Base-by-base conservation (phyloP, 1,140 invertebrate species). In the Dreissena polymorpha region DNA sequence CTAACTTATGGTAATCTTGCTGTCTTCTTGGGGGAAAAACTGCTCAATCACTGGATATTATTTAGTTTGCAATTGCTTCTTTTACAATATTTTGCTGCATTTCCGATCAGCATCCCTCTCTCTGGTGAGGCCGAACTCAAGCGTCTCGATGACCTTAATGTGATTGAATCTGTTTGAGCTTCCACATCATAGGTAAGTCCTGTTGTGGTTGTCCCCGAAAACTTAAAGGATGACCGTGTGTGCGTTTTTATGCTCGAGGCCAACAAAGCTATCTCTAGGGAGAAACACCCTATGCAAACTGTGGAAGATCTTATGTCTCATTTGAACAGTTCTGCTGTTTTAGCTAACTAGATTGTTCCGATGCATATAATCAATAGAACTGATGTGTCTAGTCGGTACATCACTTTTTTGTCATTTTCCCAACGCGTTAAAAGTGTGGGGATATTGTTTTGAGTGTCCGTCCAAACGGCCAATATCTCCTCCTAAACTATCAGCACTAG, bases 101-200 rank as follows among this genome's bases (percentile, higher is more conserved):
- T 71, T n/a, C 69, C 39, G 69, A 71, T 3, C 27, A 71, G 50
- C 51, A 71, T 51, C 10, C 69, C 6, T 5, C 69, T 10, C 27
- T 71, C 16, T 72, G 67, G 86, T 29, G 68, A 70, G 29, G 14
- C 68, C 10, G 68, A 70, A 39, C 27, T 70, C 13, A 70, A 70
- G 51, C 18, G 80, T 64, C 67, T 88, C 3, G 79, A 88, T 70
- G 23, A 68, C 7, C 49, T 69, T 10, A 86, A 90, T 60, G 80
- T 90, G 23, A 88, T 91, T 60, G 90, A 91, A 63, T 83, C 81
- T 21, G 89, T 88, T n/a, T 68, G 79, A 27, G 89, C 83, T 14
- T 86, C 89, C 50, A 73, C 25, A 5, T 18, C 23, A 5, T 67
- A 63, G 74, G 63, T 76, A 12, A 76, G 60, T 21, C 74, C 57